Evolutionary conservation across 2,888 invertebrate genomes (phyloP), one percentile per base, ranked within the genome.

Genomic region (Thera obeliscata): DNA sequence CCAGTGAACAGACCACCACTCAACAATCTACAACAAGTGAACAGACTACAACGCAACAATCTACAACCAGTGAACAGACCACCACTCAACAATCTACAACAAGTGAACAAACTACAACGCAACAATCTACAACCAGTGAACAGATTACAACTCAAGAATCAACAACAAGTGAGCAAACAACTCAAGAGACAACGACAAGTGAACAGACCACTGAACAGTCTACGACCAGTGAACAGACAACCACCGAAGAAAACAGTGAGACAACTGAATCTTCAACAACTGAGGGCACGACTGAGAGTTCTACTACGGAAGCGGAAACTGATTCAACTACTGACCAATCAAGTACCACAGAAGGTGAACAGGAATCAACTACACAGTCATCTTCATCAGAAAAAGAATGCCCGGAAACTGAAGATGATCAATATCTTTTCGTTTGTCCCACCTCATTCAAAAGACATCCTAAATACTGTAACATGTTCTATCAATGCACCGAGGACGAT

Each of bases 381-480:
- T 76, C 83, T 61, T 76, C 83, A 63, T 76, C 87, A 50, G 78
- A 66, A 12, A 84, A 89, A 62, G 81, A 94, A 83, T 93, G 95
- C 85, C 89, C 94, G 6, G 87, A 95, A 76, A 89, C 96, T 8
- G 95, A 96, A 61, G 95, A 95, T 33, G 96, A 96, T 71, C 97
- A 97, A 88, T 93, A 96, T 72, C 88, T 96, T 11, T 94, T 96
- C 66, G 95, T 97, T 2, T 98, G 97, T 81, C 97, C 97, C 7
- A 96, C 97, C 5, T 97, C 97, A 49, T 97, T 98, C 87, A 95
- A 95, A 80, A 94, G 97, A 73, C 97, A 98, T 94, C 97, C 97
- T 0, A 96, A 96, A 83, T 96, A 96, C 81, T 97, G 97, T 78
- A 96, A 97, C 80, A 87, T 97, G 76, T 97, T 97, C 90, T 98